phyloP scores from a whole-genome alignment of 2,113 vertebrate species.

The Ranitomeya variabilis region DNA sequence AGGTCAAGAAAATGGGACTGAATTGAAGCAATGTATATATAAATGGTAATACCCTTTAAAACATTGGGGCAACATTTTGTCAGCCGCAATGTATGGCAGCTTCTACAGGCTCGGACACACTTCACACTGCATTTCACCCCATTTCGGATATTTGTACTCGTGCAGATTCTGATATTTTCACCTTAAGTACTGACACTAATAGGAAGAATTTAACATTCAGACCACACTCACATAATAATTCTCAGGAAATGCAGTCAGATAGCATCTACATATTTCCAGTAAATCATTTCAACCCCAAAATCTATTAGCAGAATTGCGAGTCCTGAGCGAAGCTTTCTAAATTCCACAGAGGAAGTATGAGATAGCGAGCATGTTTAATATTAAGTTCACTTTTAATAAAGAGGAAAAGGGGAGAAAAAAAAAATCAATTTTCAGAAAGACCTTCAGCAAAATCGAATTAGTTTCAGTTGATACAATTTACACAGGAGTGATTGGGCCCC shows the following conservation, averaged over 20 bases:
- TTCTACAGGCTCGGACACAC: neutral
- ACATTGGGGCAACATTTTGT: neutral
- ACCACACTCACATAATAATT: constrained; percentile 17
- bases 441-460: constrained; percentile 50
- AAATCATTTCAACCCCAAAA: constrained; percentile 9
- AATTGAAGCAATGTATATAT: no score
- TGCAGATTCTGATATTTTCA: neutral
- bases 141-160: neutral
- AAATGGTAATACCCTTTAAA: no score
- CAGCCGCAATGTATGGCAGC: neutral
- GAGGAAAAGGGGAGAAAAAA: neutral
- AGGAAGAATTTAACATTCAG: constrained; percentile 3
- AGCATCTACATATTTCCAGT: constrained; percentile 8
- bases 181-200: neutral
- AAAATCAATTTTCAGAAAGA: constrained; percentile 36
- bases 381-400: constrained; percentile 15
- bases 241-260: constrained; percentile 20
- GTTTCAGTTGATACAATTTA: constrained; percentile 52
- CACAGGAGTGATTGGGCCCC: constrained; percentile 38
- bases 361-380: constrained; percentile 25
- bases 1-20: no score
- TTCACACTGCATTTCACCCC: neutral
- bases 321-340: neutral
- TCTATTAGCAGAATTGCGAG: constrained; percentile 28
- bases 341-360: neutral